Percentiles rank a stretch among this genome's conserved stretches.
Conservation (phyloP, 2,113 vertebrate species). For the Ceyx margarethae region DNA sequence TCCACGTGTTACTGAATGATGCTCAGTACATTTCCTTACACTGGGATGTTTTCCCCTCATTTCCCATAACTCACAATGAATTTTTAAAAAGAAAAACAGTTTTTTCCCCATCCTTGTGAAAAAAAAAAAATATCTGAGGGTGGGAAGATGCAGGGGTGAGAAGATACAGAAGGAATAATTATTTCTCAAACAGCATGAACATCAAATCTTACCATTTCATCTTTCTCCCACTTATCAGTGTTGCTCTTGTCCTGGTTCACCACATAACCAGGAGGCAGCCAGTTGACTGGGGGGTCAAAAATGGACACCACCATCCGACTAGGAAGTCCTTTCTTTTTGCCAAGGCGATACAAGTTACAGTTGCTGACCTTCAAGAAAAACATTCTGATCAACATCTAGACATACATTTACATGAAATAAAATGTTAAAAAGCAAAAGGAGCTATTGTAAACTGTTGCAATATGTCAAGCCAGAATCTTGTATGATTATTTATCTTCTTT, state of each 20-base stretch:
- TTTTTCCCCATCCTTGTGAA: too few species aligned
- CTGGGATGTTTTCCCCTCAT: too few species aligned
- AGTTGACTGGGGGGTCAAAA: slow-evolving; percentile 97
- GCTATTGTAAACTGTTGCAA: neutral
- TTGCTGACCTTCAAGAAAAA: slow-evolving; percentile 82
- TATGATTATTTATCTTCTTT: neutral
- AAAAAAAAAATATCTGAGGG: too few species aligned
- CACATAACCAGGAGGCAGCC: slow-evolving; percentile 95
- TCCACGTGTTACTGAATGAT: too few species aligned
- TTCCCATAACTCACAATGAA: too few species aligned
- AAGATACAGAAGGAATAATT: neutral
- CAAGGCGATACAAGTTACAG: slow-evolving; percentile 97
- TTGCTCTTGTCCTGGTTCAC: slow-evolving; percentile 96
- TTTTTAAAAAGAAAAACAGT: too few species aligned
- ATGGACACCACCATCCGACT: slow-evolving; percentile 99
- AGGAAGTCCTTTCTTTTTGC: slow-evolving; percentile 82
- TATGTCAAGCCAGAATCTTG: neutral
- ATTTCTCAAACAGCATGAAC: neutral
- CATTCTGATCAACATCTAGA: neutral
- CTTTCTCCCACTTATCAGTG: slow-evolving; percentile 88
- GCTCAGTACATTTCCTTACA: too few species aligned
- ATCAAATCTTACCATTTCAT: slow-evolving; percentile 83
- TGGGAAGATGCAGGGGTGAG: too few species aligned
- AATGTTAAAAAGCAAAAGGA: neutral
- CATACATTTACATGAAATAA: neutral